Base-by-base conservation (phyloP, 64 coral and sea anemone genomes). In the Pocillopora verrucosa region DNA sequence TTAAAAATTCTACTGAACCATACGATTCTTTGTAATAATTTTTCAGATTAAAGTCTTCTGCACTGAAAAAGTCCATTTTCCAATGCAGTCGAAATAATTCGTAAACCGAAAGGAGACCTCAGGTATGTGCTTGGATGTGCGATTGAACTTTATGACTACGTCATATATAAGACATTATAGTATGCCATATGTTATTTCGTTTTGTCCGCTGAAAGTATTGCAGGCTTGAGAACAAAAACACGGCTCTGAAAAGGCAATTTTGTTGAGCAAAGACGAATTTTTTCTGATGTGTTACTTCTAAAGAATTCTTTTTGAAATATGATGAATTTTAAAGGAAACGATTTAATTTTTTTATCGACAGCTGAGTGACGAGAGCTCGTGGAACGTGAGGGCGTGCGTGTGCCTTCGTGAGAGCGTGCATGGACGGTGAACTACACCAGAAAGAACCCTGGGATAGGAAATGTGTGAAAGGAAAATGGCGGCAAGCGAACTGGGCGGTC, bases 391-490 rank as follows among this genome's bases (percentile, higher is more conserved):
- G 22, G 65, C 16, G 65, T 68, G 20, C 65, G 65, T 17, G 65
- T 17, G 19, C n/a, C 3, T 2, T 17, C 65, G 65, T 5, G 65
- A n/a, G 17, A 4, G 65, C 65, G 1, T 22, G 20, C 65, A 7
- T 16, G 19, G 19, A 22, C 4, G 9, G 20, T 10, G 6, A n/a
- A 7, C n/a, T 70, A n/a, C 20, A 57, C 51, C 24, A 65, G 22
- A 41, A 56, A 70, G 63, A 70, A 72, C 68, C 22, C 36, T 72
- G 82, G 82, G 82, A 56, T 56, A 85, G 63, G 0, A 57, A 12
- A 16, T 56, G 20, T 41, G 1, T 83, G 61, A 83, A 58, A 85
- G 82, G 35, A 85, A 85, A 85, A 85, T 85, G 63, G 82, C 82
- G 82, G 82, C 65, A 41, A 72, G 82, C 72, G 63, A 41, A 56